Conservation (phyloP, 2,113 vertebrate genomes). For the Cebidichthys violaceus region DNA sequence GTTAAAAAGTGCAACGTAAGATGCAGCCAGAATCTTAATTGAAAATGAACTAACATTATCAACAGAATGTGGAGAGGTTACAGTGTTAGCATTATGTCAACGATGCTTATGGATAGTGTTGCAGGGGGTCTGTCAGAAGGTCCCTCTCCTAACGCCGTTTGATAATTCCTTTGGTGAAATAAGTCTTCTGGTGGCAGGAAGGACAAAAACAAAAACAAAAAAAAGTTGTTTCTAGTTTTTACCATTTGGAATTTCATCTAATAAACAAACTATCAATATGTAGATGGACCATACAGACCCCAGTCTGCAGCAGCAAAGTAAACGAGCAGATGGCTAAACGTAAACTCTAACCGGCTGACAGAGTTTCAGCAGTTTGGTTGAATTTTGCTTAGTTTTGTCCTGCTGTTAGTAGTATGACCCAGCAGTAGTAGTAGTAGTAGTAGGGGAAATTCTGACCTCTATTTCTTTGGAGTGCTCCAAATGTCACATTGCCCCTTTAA, state of each 20-base stretch:
- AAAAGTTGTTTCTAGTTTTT: neutral
- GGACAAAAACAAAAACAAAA: no score
- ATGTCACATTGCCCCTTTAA: neutral
- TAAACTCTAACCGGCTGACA: neutral
- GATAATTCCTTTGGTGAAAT: neutral
- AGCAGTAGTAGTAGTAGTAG: neutral
- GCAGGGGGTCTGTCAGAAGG: neutral
- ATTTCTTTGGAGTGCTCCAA: neutral
- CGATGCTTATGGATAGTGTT: neutral
- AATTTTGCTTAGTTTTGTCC: no score
- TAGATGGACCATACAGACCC: neutral
- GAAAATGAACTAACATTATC: no score
- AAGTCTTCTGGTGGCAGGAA: no score
- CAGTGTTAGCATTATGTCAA: neutral
- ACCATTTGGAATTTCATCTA: neutral
- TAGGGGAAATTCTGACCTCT: neutral
- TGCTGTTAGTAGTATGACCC: neutral
- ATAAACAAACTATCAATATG: neutral
- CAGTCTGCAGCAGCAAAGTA: no score
- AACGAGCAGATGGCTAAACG: no score
- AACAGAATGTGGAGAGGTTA: neutral
- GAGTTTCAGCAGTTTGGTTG: neutral
- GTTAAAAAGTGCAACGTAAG: neutral
- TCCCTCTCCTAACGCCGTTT: neutral
- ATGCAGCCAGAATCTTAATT: neutral